These are phyloP conservation scores for Eurypyga helias DNA, from an alignment of 2,113 vertebrate species.

Conservation along the genomic window DNA sequence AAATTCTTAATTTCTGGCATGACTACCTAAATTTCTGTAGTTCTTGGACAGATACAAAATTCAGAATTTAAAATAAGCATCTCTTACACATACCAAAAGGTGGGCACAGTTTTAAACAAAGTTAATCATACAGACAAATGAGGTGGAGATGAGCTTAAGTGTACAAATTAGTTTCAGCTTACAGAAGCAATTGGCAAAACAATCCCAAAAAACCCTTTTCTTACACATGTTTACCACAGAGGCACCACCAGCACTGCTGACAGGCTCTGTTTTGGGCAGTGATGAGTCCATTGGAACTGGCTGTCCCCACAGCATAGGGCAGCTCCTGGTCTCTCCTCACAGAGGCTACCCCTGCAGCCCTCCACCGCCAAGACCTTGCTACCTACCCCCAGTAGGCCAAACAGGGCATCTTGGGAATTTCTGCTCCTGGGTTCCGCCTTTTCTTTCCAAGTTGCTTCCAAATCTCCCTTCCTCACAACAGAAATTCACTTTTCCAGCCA, in stretches of 20 bases:
- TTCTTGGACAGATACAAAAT: not conserved
- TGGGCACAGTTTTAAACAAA: not conserved
- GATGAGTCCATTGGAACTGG: not conserved
- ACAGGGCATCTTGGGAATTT: not conserved
- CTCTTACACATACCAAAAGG: not conserved
- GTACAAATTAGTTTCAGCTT: not conserved
- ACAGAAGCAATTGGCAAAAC: not conserved
- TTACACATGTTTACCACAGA: not conserved
- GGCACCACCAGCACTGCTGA: not conserved
- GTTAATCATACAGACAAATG: not conserved
- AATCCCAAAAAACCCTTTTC: not conserved
- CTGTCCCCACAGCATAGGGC: too few species aligned
- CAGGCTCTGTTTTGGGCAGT: not conserved
- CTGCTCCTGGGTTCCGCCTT: not conserved
- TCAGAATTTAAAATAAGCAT: not conserved
- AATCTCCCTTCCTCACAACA: not conserved
- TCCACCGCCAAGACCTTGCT: not conserved
- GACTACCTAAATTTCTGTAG: not conserved
- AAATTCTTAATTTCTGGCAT: not conserved
- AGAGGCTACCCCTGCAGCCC: not conserved
- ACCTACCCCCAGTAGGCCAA: not conserved
- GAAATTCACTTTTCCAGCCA: not conserved
- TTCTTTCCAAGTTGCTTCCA: not conserved
- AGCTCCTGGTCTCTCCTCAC: not conserved
- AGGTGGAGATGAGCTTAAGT: not conserved